Conservation (phyloP, 2,888 invertebrate genomes). For the Zaprionus obscuricornis region DNA sequence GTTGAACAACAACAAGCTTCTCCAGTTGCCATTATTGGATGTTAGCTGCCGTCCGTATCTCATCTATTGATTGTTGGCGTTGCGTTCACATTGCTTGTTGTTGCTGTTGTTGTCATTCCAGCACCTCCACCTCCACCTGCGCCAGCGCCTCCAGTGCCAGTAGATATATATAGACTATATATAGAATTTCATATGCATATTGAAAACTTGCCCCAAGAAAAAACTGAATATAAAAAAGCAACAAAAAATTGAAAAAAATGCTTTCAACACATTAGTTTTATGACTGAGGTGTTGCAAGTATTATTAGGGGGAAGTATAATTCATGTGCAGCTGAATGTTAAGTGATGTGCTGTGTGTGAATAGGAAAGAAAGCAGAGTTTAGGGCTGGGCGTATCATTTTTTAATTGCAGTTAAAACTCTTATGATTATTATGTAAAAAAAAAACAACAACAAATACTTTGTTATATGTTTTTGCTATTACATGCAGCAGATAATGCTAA, state of each 20-base stretch:
- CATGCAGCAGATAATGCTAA: constrained; percentile 11
- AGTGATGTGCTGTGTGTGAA: background rate
- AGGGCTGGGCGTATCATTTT: constrained; percentile 48
- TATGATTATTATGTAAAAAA: constrained; percentile 61
- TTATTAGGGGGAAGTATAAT: too few species aligned
- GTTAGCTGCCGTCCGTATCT: constrained; percentile 83
- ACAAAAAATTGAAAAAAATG: too few species aligned
- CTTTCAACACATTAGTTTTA: too few species aligned
- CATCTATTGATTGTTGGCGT: constrained; percentile 83
- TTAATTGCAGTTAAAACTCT: constrained; percentile 59
- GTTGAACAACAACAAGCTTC: constrained; percentile 39
- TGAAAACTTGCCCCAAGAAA: too few species aligned
- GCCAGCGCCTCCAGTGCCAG: constrained; percentile 21
- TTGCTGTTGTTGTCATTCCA: constrained; percentile 37
- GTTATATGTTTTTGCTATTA: constrained; percentile 32
- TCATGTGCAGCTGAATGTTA: background rate
- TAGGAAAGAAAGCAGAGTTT: background rate
- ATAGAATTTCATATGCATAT: constrained; percentile 30
- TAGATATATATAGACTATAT: constrained; percentile 50
- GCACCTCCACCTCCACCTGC: constrained; percentile 12
- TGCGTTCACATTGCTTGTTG: constrained; percentile 55
- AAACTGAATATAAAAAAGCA: too few species aligned
- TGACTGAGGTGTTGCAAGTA: too few species aligned
- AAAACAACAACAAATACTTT: too few species aligned
- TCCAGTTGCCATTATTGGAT: constrained; percentile 67